Evolutionary conservation across 2,113 vertebrate species (phyloP), one percentile per base, ranked within the genome.

Genomic region (Phrynosoma blainvillii): DNA sequence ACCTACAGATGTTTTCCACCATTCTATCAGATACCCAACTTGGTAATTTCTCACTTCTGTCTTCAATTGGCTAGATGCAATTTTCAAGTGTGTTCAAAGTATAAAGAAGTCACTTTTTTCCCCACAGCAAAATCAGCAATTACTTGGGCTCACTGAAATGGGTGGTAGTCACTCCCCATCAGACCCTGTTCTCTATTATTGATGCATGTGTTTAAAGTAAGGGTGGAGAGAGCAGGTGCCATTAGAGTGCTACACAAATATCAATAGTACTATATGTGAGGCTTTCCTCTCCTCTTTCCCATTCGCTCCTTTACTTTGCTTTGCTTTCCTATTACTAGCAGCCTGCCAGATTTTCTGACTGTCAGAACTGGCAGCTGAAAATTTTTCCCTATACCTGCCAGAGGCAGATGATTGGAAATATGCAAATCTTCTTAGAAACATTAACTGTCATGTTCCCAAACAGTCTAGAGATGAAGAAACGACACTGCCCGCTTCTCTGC

Each of bases 341-440:
- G 87, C 94, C 25, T 94, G 93, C 92, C 94, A 95, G 90, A 92
- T 87, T 10, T 78, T 90, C 86, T 87, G 73, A 76, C 88, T 92
- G 92, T 96, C 94, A 93, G 94, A 95, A 93, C 52, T 95, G 93
- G 93, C 94, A 96, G 90, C 86, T 93, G 27, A 84, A 87, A 94
- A 92, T 81, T 92, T 93, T 92, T 40, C 86, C 89, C 47, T 86
- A 85, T 78, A 84, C 88, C 94, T 95, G 90, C 91, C 94, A 92
- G 93, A 90, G 81, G 87, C 83, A 90, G 74, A 2, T 95, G 92
- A 95, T 93, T 90, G 59, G 87, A 94, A 91, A 90, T 94, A 94
- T 93, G 93, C 92, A 95, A 94, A 95, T 96, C 23, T 84, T 86
- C 91, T 92, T 89, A 86, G 89, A 87, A 95, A 82, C 84, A 89